Conservation (phyloP, 2,888 invertebrate genomes). For the Germaria angustata region DNA sequence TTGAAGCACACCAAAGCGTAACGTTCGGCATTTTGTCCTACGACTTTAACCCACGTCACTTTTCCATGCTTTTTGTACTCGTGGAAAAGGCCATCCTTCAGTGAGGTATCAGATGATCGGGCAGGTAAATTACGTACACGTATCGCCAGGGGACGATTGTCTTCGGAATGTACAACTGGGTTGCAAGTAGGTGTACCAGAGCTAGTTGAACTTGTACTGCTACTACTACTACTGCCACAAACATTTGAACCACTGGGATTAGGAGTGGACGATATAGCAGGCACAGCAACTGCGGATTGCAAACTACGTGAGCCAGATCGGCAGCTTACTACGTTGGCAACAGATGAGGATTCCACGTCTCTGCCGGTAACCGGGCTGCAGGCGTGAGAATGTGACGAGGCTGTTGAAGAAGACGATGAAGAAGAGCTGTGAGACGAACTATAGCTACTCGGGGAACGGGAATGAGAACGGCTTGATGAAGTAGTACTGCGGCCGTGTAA, state of each 20-base stretch:
- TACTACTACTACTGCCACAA: conserved; percentile 72
- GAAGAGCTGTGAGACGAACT: conserved; percentile 80
- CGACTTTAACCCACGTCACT: conserved; percentile 96
- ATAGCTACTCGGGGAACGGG: conserved; percentile 81
- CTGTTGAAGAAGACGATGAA: conserved; percentile 75
- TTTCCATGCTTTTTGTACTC: conserved; percentile 99
- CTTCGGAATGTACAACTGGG: conserved; percentile 80
- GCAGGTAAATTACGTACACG: conserved; percentile 94
- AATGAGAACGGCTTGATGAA: conserved; percentile 82
- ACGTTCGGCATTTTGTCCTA: conserved; percentile 93
- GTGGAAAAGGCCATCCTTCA: conserved; percentile 98
- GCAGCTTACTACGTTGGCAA: conserved; percentile 67
- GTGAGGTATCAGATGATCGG: conserved; percentile 94
- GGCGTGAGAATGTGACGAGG: conserved; percentile 79
- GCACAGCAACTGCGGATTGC: conserved; percentile 81
- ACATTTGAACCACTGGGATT: conserved; percentile 76
- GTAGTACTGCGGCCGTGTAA: conserved; percentile 80
- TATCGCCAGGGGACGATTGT: conserved; percentile 90
- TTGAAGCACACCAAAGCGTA: conserved; percentile 98
- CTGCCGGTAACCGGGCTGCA: conserved; percentile 79
- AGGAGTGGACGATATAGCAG: conserved; percentile 68
- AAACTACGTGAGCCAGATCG: conserved; percentile 78
- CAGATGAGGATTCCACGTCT: conserved; percentile 71
- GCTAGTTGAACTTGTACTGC: conserved; percentile 74
- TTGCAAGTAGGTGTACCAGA: conserved; percentile 73